These are phyloP conservation scores for Cacoxenus indagator DNA, from an alignment of 2,888 invertebrate species.

Conservation along the genomic window DNA sequence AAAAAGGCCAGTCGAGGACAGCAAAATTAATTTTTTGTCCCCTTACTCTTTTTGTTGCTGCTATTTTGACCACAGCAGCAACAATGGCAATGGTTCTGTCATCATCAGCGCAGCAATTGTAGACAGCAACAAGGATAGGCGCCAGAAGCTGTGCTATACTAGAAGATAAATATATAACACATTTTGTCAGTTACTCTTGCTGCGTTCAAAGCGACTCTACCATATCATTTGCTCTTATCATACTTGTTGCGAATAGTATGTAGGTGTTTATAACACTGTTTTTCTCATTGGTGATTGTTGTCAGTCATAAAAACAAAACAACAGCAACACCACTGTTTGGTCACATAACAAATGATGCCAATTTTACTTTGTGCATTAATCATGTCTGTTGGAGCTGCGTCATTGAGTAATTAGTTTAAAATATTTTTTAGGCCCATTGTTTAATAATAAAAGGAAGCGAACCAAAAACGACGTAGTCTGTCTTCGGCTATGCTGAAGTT, in stretches of 20 bases:
- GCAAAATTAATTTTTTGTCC: conserved; percentile 19
- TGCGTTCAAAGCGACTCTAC: too few relatives aligned
- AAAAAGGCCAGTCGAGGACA: conserved; percentile 29
- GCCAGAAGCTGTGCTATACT: background rate
- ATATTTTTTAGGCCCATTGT: background rate
- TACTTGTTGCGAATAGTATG: background rate
- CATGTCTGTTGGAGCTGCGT: conserved; percentile 19
- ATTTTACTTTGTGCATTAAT: conserved; percentile 37
- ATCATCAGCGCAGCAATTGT: background rate
- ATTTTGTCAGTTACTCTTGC: conserved; percentile 19
- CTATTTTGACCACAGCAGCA: background rate
- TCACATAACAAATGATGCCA: conserved; percentile 42
- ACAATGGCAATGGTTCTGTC: background rate
- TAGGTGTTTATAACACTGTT: background rate
- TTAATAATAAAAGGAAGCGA: too few relatives aligned
- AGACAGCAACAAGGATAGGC: background rate
- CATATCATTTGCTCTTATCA: too few relatives aligned
- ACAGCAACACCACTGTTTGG: background rate
- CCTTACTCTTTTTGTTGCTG: conserved; percentile 13
- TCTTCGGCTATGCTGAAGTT: too few relatives aligned
- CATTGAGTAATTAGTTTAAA: background rate
- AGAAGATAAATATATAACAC: conserved; percentile 31
- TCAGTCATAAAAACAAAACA: background rate
- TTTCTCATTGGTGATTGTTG: background rate
- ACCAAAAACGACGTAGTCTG: too few relatives aligned